phyloP scores from a whole-genome alignment of 2,113 vertebrate species.

The Tringa solitaria region DNA sequence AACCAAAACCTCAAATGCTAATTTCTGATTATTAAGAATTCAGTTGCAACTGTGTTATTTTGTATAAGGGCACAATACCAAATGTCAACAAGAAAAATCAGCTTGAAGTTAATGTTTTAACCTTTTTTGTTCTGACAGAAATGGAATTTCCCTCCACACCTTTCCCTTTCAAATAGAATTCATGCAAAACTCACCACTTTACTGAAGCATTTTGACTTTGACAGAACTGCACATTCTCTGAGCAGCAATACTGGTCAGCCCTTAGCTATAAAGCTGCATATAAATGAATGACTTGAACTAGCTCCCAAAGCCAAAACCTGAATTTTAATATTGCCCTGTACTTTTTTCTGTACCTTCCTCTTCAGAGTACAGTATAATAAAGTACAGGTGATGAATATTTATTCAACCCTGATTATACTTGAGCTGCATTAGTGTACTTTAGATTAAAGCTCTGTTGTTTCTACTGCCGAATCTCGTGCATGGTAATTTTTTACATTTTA shows the following conservation, averaged over 20 bases:
- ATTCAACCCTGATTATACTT: constrained; percentile 47
- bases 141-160: not conserved
- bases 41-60: not conserved
- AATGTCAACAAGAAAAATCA: constrained; percentile 46
- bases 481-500: constrained; percentile 25
- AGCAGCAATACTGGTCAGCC: not conserved
- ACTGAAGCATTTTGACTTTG: constrained; percentile 27
- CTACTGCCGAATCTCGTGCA: not conserved
- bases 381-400: constrained; percentile 44
- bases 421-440: constrained; percentile 47
- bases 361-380: constrained; percentile 5
- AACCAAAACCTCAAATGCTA: not conserved
- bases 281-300: constrained; percentile 25
- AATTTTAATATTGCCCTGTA: constrained; percentile 6
- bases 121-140: not conserved
- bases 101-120: constrained; percentile 37
- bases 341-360: constrained; percentile 11
- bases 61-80: constrained; percentile 1
- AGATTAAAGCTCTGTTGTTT: constrained; percentile 50
- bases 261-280: not conserved
- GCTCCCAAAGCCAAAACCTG: not conserved
- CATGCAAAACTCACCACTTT: not conserved
- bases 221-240: not conserved
- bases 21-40: not conserved
- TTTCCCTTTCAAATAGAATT: not conserved